Conservation (phyloP, 2,797 vertebrate species). For the Knipowitschia caucasica region DNA sequence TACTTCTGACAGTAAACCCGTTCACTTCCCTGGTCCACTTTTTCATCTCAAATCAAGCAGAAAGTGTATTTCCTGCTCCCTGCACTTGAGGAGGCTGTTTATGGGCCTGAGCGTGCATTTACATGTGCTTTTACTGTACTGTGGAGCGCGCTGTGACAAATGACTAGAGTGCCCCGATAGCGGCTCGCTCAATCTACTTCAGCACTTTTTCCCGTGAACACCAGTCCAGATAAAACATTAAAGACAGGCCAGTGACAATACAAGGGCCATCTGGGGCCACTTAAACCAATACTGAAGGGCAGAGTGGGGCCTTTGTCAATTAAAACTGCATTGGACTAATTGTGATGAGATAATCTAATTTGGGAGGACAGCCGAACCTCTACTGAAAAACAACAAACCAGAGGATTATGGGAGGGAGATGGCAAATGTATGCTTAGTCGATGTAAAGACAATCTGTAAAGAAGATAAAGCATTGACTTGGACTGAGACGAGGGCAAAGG, state of each 20-base stretch:
- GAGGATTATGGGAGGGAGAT: background rate
- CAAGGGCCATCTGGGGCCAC: conserved; percentile 61
- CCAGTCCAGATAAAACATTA: conserved; percentile 63
- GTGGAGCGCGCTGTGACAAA: conserved; percentile 5
- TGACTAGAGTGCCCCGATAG: conserved; percentile 18
- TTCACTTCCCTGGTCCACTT: background rate
- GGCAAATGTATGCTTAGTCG: background rate
- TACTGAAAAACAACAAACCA: conserved; percentile 31
- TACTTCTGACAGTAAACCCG: background rate
- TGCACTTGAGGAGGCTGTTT: background rate
- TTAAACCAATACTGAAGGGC: conserved; percentile 64
- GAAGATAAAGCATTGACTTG: conserved; percentile 3
- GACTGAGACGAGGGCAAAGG: conserved; percentile 1
- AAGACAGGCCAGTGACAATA: conserved; percentile 62
- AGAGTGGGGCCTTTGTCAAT: conserved; percentile 68
- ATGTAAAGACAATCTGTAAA: background rate
- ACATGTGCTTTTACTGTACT: conserved; percentile 5
- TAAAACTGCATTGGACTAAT: conserved; percentile 67
- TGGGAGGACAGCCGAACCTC: conserved; percentile 56
- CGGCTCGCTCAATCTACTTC: conserved; percentile 35
- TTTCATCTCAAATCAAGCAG: background rate
- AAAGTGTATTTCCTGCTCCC: background rate
- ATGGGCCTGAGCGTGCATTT: background rate
- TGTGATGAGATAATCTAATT: conserved; percentile 73
- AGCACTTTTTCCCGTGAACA: conserved; percentile 38